Percentiles rank a stretch among this genome's conserved stretches.
Conservation (phyloP, 2,888 invertebrate genomes). For the Nymphalis urticae region DNA sequence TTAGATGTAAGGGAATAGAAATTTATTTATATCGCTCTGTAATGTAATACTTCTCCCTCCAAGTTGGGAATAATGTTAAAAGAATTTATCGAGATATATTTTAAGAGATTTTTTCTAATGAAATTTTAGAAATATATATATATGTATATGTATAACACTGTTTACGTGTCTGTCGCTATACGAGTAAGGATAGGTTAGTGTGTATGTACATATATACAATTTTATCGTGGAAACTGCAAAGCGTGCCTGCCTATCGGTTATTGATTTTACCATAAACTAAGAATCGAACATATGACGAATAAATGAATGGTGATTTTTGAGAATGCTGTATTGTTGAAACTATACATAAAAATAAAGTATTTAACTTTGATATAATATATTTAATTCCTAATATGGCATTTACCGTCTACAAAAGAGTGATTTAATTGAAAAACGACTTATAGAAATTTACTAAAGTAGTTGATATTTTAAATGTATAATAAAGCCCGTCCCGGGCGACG, state of each 20-base stretch:
- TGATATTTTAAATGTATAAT: constrained; percentile 48
- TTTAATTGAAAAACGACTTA: constrained; percentile 71
- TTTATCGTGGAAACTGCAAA: constrained; percentile 53
- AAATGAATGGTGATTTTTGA: constrained; percentile 47
- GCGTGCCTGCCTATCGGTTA: constrained; percentile 65
- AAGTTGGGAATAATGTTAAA: constrained; percentile 57
- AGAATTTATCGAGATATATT: constrained; percentile 75
- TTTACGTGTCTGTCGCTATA: constrained; percentile 75
- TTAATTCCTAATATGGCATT: constrained; percentile 80
- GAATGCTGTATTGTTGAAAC: constrained; percentile 53
- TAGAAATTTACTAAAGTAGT: constrained; percentile 68
- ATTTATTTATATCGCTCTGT: constrained; percentile 73
- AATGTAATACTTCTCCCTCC: constrained; percentile 63
- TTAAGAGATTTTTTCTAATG: constrained; percentile 79
- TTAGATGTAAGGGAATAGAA: constrained; percentile 67
- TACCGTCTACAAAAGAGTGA: constrained; percentile 78
- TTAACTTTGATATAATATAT: constrained; percentile 65
- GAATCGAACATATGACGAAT: constrained; percentile 48
- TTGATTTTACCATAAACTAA: constrained; percentile 62
- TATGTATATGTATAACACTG: constrained; percentile 53
- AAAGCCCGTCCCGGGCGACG: constrained; percentile 35
- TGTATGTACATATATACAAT: constrained; percentile 50
- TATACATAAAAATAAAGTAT: constrained; percentile 51
- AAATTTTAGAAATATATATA: constrained; percentile 68
- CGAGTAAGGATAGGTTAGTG: constrained; percentile 60